Conservation (phyloP, 2,113 vertebrate genomes). For the Sitta europaea region DNA sequence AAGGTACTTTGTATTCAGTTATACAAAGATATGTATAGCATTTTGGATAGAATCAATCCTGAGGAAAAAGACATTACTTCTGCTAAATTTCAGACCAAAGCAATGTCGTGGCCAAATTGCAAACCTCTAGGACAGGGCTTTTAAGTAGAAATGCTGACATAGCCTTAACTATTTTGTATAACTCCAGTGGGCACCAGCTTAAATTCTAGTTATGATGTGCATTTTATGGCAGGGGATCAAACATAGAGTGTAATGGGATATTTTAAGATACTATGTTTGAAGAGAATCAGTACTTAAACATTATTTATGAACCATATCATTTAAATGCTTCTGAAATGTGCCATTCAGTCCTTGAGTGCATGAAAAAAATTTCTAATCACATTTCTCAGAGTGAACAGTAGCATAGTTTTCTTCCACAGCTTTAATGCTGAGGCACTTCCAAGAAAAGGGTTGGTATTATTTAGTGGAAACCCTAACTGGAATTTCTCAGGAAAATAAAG, state of each 20-base stretch:
- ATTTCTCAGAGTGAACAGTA: not conserved
- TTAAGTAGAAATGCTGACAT: constrained; percentile 19
- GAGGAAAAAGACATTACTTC: not conserved
- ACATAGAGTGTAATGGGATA: not conserved
- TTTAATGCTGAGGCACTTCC: not conserved
- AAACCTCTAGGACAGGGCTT: not conserved
- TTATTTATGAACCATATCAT: constrained; percentile 22
- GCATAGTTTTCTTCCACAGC: not conserved
- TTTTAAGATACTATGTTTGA: constrained; percentile 31
- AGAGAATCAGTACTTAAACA: not conserved
- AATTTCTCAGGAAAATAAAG: not conserved
- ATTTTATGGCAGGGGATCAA: constrained; percentile 22
- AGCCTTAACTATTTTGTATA: not conserved
- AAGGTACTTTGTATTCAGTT: not conserved
- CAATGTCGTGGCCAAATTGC: not conserved
- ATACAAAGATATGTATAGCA: not conserved
- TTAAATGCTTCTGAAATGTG: constrained; percentile 18
- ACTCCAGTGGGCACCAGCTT: not conserved
- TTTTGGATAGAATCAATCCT: not conserved
- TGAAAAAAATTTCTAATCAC: not conserved
- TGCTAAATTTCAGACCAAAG: constrained; percentile 24
- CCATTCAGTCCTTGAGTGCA: not conserved
- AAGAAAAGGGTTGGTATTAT: not conserved
- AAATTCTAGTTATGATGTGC: not conserved
- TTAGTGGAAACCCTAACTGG: not conserved